A percentile compares a stretch with the other conserved stretches of the same genome.
Evolutionary conservation across 2,888 invertebrate species (phyloP).

Genomic region (Pandemis corylana): DNA sequence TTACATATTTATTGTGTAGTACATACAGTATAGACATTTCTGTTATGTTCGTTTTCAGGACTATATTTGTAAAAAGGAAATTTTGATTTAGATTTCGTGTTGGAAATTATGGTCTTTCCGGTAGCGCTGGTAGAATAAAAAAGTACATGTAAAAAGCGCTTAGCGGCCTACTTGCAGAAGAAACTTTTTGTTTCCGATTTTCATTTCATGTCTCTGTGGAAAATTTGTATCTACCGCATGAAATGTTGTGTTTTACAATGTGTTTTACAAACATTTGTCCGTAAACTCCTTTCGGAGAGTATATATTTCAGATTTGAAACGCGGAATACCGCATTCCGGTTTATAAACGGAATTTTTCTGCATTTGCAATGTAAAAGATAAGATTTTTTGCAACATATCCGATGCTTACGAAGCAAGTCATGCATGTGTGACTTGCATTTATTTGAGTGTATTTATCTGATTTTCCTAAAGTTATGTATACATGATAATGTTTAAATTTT

Average conservation of each 20-base stretch:
- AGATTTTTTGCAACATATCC: constrained; percentile 1
- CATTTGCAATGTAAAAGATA: background rate
- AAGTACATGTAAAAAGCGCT: no score
- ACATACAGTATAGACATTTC: no score
- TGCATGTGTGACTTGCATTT: background rate
- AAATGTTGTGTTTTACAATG: background rate
- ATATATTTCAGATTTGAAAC: constrained; percentile 22
- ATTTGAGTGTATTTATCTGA: background rate
- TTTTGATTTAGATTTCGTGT: no score
- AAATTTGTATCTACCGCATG: background rate
- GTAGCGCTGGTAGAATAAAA: no score
- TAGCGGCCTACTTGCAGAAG: no score
- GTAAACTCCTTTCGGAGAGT: constrained; percentile 4
- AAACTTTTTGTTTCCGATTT: no score
- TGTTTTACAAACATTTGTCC: constrained; percentile 5
- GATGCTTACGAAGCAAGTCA: background rate
- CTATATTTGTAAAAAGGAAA: no score
- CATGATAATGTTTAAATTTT: no score
- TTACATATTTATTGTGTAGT: no score
- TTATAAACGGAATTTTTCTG: constrained; percentile 11
- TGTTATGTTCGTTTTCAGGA: no score
- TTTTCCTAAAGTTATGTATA: background rate
- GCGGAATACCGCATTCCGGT: constrained; percentile 18
- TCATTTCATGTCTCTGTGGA: background rate
- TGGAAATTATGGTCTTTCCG: no score